These are phyloP conservation scores for Bos indicus DNA, from an alignment of 2,113 vertebrate species.

Conservation along the genomic window DNA sequence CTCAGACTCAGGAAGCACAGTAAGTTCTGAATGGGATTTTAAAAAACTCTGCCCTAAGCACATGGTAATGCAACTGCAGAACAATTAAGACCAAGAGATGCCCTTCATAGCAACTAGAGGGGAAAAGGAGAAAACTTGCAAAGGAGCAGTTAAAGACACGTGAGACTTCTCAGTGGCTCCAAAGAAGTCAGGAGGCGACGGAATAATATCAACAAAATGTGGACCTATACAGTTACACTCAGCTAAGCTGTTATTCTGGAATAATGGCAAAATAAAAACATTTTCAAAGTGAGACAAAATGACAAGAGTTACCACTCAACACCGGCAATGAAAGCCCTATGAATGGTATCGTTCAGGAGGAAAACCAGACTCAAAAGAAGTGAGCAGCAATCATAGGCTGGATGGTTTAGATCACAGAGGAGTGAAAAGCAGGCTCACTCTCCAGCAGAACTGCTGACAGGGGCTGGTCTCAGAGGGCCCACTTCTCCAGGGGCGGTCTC, in stretches of 20 bases:
- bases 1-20: neutral
- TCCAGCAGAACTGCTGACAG: too few species aligned
- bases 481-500: neutral
- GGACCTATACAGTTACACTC: neutral
- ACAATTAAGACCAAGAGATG: neutral
- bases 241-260: neutral
- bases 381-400: rapidly evolving
- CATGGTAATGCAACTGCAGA: neutral
- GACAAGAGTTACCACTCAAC: neutral
- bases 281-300: neutral
- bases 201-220: neutral
- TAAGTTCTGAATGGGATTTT: neutral
- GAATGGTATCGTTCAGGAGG: neutral
- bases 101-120: neutral
- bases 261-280: neutral
- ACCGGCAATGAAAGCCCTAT: neutral
- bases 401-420: neutral
- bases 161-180: neutral
- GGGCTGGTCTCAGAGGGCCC: neutral
- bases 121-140: neutral
- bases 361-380: neutral
- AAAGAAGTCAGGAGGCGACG: neutral
- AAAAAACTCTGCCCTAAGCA: neutral
- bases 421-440: rapidly evolving
- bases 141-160: neutral